A percentile compares a stretch with the other conserved stretches of the same genome.
These are phyloP conservation scores for Sesia apiformis DNA, from an alignment of 2,888 invertebrate genomes.

Conservation along the genomic window DNA sequence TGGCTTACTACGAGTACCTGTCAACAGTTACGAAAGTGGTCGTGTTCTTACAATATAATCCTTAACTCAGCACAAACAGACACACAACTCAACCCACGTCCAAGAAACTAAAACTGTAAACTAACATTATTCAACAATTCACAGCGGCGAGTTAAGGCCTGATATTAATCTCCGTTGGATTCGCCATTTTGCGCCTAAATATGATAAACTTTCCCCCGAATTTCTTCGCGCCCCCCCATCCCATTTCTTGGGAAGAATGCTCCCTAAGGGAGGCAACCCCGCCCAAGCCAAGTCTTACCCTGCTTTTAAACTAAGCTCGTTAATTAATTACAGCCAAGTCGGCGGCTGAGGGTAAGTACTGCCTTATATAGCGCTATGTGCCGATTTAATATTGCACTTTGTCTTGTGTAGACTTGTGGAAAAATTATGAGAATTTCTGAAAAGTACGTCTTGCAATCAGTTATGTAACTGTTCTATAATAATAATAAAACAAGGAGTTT, in stretches of 20 bases:
- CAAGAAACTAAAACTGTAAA: constrained; percentile 37
- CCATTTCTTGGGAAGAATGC: constrained; percentile 45
- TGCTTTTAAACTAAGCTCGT: constrained; percentile 76
- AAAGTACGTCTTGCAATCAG: too few relatives aligned
- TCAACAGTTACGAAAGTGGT: too few relatives aligned
- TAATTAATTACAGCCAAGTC: constrained; percentile 75
- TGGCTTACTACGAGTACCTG: too few relatives aligned
- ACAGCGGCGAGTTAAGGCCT: constrained; percentile 67
- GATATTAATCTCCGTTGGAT: constrained; percentile 74
- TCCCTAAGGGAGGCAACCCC: constrained; percentile 37
- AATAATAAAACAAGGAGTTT: too few relatives aligned
- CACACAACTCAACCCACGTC: too few relatives aligned
- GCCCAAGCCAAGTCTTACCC: constrained; percentile 63
- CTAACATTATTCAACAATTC: constrained; percentile 64
- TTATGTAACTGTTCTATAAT: too few relatives aligned
- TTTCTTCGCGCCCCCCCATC: constrained; percentile 59
- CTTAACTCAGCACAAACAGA: too few relatives aligned
- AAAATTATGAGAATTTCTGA: background rate
- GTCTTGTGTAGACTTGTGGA: background rate
- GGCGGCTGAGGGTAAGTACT: constrained; percentile 60
- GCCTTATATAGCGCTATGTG: constrained; percentile 66
- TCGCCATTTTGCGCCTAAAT: constrained; percentile 75
- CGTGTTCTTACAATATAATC: too few relatives aligned
- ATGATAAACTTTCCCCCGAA: constrained; percentile 75
- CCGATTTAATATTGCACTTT: constrained; percentile 60